Base-by-base conservation (phyloP, 2,113 vertebrate genomes). In the Cryptotis parvus region DNA sequence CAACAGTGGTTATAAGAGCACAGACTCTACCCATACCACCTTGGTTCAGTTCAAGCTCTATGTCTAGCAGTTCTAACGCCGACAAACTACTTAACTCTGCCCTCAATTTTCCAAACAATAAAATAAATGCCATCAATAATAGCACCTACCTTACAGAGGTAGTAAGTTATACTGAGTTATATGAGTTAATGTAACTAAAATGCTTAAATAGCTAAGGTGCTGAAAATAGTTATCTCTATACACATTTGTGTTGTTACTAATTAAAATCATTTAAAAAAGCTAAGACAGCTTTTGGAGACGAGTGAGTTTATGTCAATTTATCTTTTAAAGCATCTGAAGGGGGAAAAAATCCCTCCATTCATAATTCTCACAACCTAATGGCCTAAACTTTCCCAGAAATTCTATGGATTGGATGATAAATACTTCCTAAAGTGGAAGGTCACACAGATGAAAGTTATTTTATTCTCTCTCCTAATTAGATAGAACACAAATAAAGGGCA, bases 401-500 rank as follows among this genome's bases (percentile, higher is more conserved):
- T 87, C 72, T 82, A 82, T 24, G 90, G 66, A 12, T 37, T 84
- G 29, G 61, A 84, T 83, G 45, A 73, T 16, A 88, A 75, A 68
- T 75, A 94, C 29, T 81, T 89, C n/a, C 73, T 84, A 81, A 35
- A 33, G 33, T 72, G 45, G 84, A 92, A 94, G 45, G 31, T 22
- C 16, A 82, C 52, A 61, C 0, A 29, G 16, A 55, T 84, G 3
- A 82, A 90, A 90, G n/a, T 55, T n/a, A 76, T 72, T 81, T 94
- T 58, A 66, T 33, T 84, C 45, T 68, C 52, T 82, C 90, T 76
- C 10, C 27, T 77, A 90, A 94, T 63, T 91, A 12, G 66, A 43
- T 77, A 74, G 92, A 84, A 85, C 22, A 81, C 5, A 81, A 79
- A 11, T 41, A 18, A 14, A 84, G 35, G 41, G 39, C 5, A 94